Evolutionary conservation across 1,140 invertebrate genomes (phyloP), one percentile per base, ranked within the genome.

Genomic region (Drosophila murphyi): DNA sequence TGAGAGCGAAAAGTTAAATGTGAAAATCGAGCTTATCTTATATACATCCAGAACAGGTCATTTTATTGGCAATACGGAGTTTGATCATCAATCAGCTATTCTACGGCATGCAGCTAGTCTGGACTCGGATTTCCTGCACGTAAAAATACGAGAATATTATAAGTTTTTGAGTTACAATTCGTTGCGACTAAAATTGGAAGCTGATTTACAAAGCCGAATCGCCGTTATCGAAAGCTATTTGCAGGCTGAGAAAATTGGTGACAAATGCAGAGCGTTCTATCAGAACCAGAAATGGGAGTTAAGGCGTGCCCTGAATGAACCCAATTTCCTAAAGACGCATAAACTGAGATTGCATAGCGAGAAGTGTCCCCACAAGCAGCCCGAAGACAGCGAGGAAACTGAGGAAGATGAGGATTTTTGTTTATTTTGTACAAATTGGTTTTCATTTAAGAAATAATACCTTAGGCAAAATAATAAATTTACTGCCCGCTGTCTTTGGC

Each of bases 31-130:
- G 7, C 29, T 54, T 37, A 35, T 52, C 2, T 32, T 69, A 3
- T 31, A 20, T 5, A 55, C 12, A 2, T 55, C 63, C 0, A 47
- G 29, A n/a, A 61, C 34, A 0, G 71, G 71, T 3, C 3, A 73
- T 12, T 60, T 60, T 39, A 12, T 48, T 4, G 71, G 71, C 7
- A 73, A 73, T 29, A 10, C 3, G n/a, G 71, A 73, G 29, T 73
- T 60, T 50, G 48, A 68, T 2, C 48, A 48, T 3, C 28, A 48
- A 4, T 34, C 29, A 12, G 12, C 4, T 2, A 4, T 60, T 34
- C 29, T 73, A 2, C 39, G 50, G 3, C 6, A 60, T n/a, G 34
- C 35, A 5, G 28, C 6, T 2, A 5, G 31, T 39, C 54, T 68
- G 10, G 62, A 31, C 3, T 1, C 39, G 0, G 37, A 34, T 2